A percentile compares a stretch with the other conserved stretches of the same genome.
Conservation (phyloP, 2,888 invertebrate genomes). For the Ophion slaviceki region DNA sequence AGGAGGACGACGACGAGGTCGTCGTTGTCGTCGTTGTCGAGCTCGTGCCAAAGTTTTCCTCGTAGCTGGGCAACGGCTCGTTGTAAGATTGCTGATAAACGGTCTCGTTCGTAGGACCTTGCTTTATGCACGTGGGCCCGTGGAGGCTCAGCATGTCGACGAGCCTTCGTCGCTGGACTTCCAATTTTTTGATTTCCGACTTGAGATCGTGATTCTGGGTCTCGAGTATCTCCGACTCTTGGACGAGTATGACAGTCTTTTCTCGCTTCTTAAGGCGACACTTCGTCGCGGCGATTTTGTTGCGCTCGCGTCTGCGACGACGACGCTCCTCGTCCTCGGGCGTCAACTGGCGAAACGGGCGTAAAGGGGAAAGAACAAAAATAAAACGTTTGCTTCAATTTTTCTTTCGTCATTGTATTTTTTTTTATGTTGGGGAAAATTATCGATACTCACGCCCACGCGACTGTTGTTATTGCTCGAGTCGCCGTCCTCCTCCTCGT, state of each 20-base stretch:
- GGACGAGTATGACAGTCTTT: slow-evolving; percentile 92
- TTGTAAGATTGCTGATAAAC: slow-evolving; percentile 80
- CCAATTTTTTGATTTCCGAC: slow-evolving; percentile 92
- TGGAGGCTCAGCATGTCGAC: slow-evolving; percentile 92
- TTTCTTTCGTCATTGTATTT: not conserved
- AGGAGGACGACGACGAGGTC: not conserved
- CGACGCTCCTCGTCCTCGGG: slow-evolving; percentile 96
- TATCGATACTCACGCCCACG: slow-evolving; percentile 80
- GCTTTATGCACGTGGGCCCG: slow-evolving; percentile 88
- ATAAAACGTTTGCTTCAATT: slow-evolving; percentile 7
- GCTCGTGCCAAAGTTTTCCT: slow-evolving; percentile 78
- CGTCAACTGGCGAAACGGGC: slow-evolving; percentile 87
- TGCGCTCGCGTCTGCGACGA: slow-evolving; percentile 93
- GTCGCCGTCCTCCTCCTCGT: slow-evolving; percentile 86
- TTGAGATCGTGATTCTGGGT: slow-evolving; percentile 94
- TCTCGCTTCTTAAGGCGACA: slow-evolving; percentile 97
- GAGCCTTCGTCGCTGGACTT: slow-evolving; percentile 91
- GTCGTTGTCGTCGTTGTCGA: not conserved
- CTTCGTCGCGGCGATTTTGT: slow-evolving; percentile 97
- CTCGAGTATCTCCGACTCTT: slow-evolving; percentile 94
- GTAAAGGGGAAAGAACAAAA: not conserved
- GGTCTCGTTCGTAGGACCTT: slow-evolving; percentile 82
- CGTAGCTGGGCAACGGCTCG: slow-evolving; percentile 80
- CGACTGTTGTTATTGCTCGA: slow-evolving; percentile 84
- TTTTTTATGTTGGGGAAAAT: not conserved